These are phyloP conservation scores for Euphydryas editha DNA, from an alignment of 2,888 invertebrate genomes.

Conservation along the genomic window DNA sequence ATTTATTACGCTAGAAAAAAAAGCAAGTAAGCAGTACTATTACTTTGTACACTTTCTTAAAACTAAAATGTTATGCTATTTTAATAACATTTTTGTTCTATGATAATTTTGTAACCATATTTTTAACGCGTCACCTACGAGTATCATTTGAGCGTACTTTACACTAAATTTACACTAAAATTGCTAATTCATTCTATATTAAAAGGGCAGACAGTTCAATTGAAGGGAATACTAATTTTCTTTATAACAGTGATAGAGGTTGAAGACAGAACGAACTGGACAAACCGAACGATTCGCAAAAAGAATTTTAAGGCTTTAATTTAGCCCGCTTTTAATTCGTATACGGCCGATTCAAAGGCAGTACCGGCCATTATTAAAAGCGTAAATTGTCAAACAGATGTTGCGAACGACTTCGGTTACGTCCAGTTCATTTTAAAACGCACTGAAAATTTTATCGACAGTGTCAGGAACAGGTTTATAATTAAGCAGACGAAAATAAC, in stretches of 20 bases:
- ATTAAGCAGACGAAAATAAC: not conserved
- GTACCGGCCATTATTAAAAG: slow-evolving; percentile 79
- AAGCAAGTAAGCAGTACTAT: too few species aligned
- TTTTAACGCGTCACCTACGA: too few species aligned
- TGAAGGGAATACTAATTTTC: slow-evolving; percentile 60
- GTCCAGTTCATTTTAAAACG: slow-evolving; percentile 69
- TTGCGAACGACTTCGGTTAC: slow-evolving; percentile 71
- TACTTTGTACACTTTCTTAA: too few species aligned
- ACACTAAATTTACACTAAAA: too few species aligned
- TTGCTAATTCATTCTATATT: not conserved
- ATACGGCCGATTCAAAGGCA: slow-evolving; percentile 79
- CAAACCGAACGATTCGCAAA: slow-evolving; percentile 60
- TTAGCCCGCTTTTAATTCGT: slow-evolving; percentile 78
- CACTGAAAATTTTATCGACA: slow-evolving; percentile 55
- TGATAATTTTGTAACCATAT: too few species aligned
- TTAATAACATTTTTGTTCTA: too few species aligned
- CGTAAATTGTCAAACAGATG: slow-evolving; percentile 83
- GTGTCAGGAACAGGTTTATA: slow-evolving; percentile 12
- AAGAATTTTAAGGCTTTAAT: slow-evolving; percentile 78
- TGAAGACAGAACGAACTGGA: slow-evolving; percentile 53
- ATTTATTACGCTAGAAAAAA: too few species aligned
- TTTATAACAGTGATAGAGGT: slow-evolving; percentile 55
- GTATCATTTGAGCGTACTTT: too few species aligned
- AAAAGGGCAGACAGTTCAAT: slow-evolving; percentile 46
- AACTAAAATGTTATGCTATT: too few species aligned